Conservation (phyloP, 2,888 invertebrate genomes). For the Dicyrtomina minuta region DNA sequence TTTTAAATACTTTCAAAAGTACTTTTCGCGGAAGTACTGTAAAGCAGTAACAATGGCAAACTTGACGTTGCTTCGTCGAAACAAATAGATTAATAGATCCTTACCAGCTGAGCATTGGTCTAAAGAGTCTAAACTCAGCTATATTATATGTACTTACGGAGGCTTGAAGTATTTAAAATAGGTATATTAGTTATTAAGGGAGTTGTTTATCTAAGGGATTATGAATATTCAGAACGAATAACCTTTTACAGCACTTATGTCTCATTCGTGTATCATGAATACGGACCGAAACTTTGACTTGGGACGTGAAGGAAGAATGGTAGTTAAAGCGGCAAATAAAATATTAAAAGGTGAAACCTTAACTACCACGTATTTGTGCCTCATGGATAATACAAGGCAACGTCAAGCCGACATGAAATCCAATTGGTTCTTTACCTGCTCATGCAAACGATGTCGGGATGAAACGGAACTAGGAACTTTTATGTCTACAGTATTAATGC, state of each 20-base stretch:
- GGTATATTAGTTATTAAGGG: too few species aligned
- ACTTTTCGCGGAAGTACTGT: too few species aligned
- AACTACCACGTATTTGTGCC: conserved; percentile 45
- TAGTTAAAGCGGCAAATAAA: conserved; percentile 42
- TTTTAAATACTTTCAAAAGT: too few species aligned
- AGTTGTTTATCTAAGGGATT: too few species aligned
- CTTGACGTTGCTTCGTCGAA: too few species aligned
- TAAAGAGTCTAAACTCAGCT: too few species aligned
- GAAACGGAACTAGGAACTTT: conserved; percentile 39
- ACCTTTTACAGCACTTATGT: conserved; percentile 46
- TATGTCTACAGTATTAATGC: conserved; percentile 30
- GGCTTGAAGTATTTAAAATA: too few species aligned
- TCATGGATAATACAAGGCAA: conserved; percentile 38
- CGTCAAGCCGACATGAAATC: conserved; percentile 35
- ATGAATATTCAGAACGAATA: too few species aligned
- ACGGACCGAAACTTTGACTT: conserved; percentile 46
- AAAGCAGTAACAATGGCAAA: too few species aligned
- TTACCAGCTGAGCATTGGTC: too few species aligned
- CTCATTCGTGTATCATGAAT: conserved; percentile 48
- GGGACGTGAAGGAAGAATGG: conserved; percentile 34
- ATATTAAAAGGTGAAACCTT: conserved; percentile 44
- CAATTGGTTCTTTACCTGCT: conserved; percentile 45
- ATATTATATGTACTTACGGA: too few species aligned
- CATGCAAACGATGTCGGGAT: conserved; percentile 43
- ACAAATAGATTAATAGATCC: too few species aligned